Conservation (phyloP, 2,797 vertebrate genomes). For the Florisuga fusca region DNA sequence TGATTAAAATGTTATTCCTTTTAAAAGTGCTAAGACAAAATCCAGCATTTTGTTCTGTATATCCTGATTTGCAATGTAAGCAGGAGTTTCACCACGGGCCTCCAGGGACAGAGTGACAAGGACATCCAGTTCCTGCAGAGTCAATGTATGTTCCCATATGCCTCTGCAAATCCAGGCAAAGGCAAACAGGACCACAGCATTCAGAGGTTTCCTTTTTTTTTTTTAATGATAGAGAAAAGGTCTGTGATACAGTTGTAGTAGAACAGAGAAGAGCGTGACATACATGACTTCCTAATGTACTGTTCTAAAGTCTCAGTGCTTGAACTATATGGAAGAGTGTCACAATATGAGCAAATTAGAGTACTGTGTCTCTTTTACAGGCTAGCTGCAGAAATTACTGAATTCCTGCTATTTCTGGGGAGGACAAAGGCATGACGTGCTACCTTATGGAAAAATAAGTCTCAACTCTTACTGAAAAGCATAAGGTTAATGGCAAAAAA, state of each 20-base stretch:
- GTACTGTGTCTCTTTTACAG: neutral
- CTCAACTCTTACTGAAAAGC: neutral
- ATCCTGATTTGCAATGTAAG: neutral
- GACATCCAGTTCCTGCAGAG: constrained; percentile 34
- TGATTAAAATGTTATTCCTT: constrained; percentile 78
- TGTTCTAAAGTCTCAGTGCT: neutral
- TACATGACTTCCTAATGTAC: neutral
- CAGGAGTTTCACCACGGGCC: neutral
- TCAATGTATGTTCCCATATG: neutral
- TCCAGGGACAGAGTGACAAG: neutral
- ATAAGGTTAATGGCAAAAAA: neutral
- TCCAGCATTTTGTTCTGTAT: constrained; percentile 33
- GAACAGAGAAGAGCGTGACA: neutral
- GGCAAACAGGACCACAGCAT: neutral
- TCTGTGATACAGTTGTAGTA: neutral
- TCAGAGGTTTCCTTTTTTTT: neutral
- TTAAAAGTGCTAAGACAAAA: constrained; percentile 74
- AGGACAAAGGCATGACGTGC: neutral
- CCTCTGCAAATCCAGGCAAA: constrained; percentile 1
- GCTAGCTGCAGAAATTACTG: neutral
- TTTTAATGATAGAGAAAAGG: neutral
- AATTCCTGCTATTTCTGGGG: neutral
- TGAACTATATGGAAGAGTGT: neutral
- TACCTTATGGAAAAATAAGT: neutral
- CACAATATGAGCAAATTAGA: neutral